These are phyloP conservation scores for Drosophila koepferae DNA, from an alignment of 2,888 invertebrate genomes.

Conservation along the genomic window DNA sequence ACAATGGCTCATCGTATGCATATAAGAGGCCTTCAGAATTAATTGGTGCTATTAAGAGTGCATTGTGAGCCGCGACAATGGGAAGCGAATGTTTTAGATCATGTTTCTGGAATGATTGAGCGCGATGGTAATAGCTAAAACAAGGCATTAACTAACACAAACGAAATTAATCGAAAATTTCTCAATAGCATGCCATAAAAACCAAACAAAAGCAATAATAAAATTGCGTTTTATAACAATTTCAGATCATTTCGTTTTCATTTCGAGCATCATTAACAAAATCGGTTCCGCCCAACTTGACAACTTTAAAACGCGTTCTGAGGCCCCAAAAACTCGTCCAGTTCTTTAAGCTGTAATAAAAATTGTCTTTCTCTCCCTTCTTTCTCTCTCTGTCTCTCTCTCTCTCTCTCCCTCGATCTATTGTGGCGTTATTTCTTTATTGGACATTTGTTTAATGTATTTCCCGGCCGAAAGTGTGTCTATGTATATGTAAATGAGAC, in stretches of 20 bases:
- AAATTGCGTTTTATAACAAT: conserved; percentile 72
- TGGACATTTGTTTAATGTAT: conserved; percentile 54
- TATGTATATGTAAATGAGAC: conserved; percentile 52
- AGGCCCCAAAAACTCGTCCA: conserved; percentile 44
- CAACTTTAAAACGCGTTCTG: conserved; percentile 67
- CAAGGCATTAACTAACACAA: conserved; percentile 19
- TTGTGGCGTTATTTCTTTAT: conserved; percentile 47
- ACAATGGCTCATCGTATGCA: conserved; percentile 55
- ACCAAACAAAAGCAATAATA: conserved; percentile 43
- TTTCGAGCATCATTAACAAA: conserved; percentile 74
- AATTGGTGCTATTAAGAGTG: conserved; percentile 71
- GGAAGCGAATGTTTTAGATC: conserved; percentile 59
- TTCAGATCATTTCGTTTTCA: conserved; percentile 72
- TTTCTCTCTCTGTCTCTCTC: conserved; percentile 15
- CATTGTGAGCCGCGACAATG: conserved; percentile 64
- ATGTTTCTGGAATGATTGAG: conserved; percentile 45
- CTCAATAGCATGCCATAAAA: conserved; percentile 45
- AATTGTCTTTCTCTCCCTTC: conserved; percentile 9
- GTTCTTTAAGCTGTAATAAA: conserved; percentile 65
- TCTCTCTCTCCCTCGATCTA: conserved; percentile 6
- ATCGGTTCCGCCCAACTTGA: conserved; percentile 76
- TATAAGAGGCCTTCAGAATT: conserved; percentile 64
- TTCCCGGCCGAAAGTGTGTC: conserved; percentile 35
- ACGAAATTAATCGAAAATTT: conserved; percentile 41
- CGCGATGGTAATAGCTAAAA: neutral